Evolutionary conservation across 1,140 invertebrate species (phyloP).

Genomic region (Drosophila kohkoa): DNA sequence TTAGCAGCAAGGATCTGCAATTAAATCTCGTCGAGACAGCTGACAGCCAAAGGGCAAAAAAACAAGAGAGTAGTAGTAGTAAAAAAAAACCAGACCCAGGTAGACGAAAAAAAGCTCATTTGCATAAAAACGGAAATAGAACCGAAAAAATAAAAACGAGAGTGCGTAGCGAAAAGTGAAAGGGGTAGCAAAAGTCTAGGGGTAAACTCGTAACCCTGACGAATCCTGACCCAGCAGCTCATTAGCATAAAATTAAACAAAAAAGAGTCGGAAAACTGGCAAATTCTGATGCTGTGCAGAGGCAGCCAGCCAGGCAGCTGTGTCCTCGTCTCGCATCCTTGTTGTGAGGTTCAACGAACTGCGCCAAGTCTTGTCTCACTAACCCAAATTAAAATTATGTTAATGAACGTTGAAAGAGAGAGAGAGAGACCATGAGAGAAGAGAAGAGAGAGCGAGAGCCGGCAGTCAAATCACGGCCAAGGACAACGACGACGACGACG

Average conservation of each 20-base stretch:
- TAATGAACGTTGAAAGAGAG: conserved; percentile 70
- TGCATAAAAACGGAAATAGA: conserved; percentile 69
- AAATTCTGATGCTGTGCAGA: conserved; percentile 71
- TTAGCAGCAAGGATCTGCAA: conserved; percentile 63
- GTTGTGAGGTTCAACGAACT: conserved; percentile 72
- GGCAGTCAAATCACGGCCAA: conserved; percentile 81
- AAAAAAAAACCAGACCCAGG: conserved; percentile 46
- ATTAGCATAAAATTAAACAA: conserved; percentile 75
- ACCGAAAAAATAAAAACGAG: conserved; percentile 46
- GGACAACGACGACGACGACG: conserved; percentile 71
- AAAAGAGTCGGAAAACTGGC: conserved; percentile 24
- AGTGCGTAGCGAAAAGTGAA: conserved; percentile 58
- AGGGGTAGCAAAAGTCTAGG: conserved; percentile 51
- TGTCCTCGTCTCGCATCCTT: conserved; percentile 40
- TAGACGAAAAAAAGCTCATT: conserved; percentile 72
- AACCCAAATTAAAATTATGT: conserved; percentile 85
- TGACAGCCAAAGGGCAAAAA: conserved; percentile 34
- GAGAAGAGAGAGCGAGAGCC: conserved; percentile 28
- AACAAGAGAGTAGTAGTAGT: conserved; percentile 4
- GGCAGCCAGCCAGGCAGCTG: no score
- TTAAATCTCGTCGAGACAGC: conserved; percentile 62
- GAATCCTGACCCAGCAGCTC: conserved; percentile 51
- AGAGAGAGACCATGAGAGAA: conserved; percentile 10
- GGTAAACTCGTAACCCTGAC: conserved; percentile 34
- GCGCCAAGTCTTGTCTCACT: conserved; percentile 76